Base-by-base conservation (phyloP, 2,888 invertebrate genomes). In the Orchesella flavescens region DNA sequence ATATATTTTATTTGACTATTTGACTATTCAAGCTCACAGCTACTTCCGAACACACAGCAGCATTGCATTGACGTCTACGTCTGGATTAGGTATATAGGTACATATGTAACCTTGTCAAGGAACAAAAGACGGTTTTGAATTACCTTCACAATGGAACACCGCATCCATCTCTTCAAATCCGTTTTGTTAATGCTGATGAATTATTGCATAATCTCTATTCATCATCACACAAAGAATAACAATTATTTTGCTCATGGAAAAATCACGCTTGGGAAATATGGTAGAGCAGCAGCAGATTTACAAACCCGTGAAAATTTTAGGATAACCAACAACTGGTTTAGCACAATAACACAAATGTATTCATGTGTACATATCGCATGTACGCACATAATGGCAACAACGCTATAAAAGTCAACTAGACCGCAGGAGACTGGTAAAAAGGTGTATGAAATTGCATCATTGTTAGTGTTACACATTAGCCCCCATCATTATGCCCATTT, bases 391-490 rank as follows among this genome's bases (percentile, higher is more conserved):
- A 34, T 34, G 34, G 34, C 34, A 34, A 34, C 34, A 34, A 34
- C 34, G 10, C 34, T 63, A 63, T 15, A 23, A 7, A 63, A 68
- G 66, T 65, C 65, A 24, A 53, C 17, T 34, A 72, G 72, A 57
- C 43, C 43, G 55, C 57, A 21, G 57, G 72, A 72, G 57, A 10
- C 49, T 57, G 57, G 55, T 13, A 57, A 34, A 34, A 34, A 34
- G 34, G 15, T 43, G 15, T 49, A 24, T 69, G 43, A 78, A 78
- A 71, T 61, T 73, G 55, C 61, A 19, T 17, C 61, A 19, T 17
- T 53, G 68, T 71, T 63, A 63, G 61, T 78, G 49, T 71, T 34
- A 53, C 77, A 69, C 68, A 69, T 69, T 78, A 78, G 12, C n/a
- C 24, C 24, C 0, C 19, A 43, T 1, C 19, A 49, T 19, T 13